A percentile compares a stretch with the other conserved stretches of the same genome.
These are phyloP conservation scores for Pluvialis apricaria DNA, from an alignment of 2,113 vertebrate species.

Conservation along the genomic window DNA sequence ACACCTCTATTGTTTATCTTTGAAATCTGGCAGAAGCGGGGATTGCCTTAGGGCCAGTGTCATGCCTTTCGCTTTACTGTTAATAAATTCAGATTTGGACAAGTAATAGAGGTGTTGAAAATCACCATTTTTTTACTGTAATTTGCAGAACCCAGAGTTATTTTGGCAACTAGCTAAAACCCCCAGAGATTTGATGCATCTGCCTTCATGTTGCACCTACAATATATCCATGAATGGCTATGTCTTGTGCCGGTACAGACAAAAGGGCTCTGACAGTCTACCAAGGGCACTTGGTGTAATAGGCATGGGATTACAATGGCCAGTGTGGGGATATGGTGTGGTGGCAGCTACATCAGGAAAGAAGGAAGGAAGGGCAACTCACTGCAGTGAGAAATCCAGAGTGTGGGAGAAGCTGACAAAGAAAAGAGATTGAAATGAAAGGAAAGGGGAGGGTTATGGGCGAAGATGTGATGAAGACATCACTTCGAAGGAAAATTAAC, in stretches of 20 bases:
- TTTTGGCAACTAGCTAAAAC: background rate
- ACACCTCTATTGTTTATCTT: conserved; percentile 35
- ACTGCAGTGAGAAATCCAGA: background rate
- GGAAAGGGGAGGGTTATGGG: background rate
- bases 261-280: background rate
- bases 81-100: conserved; percentile 27
- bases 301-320: background rate
- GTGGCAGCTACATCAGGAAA: background rate
- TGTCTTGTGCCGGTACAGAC: background rate
- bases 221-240: background rate
- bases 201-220: background rate
- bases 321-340: background rate
- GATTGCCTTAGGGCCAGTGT: conserved; percentile 15
- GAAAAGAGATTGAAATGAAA: background rate
- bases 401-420: background rate
- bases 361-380: background rate
- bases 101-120: conserved; percentile 32
- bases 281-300: background rate
- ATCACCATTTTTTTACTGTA: background rate
- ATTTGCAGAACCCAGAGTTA: conserved; percentile 2
- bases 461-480: background rate
- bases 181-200: background rate
- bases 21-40: background rate
- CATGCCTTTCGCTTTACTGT: background rate
- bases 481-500: background rate